Conservation (phyloP, 2,113 vertebrate genomes). For the Aegotheles bennettii region DNA sequence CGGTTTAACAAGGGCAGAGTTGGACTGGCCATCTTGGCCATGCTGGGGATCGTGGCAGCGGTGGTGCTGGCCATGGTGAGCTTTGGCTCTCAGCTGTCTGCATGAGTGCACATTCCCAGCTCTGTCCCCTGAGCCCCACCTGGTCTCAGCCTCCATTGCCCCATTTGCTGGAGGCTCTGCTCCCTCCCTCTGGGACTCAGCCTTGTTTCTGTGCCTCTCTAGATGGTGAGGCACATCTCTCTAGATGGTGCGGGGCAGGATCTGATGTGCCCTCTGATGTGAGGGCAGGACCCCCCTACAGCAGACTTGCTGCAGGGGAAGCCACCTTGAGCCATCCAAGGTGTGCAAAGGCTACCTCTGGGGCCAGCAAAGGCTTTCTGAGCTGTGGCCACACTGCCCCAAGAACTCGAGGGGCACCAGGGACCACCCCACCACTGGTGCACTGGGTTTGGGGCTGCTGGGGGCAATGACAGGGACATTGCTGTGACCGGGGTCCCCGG, state of each 20-base stretch:
- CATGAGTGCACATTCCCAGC: background rate
- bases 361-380: background rate
- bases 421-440: background rate
- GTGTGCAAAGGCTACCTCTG: background rate
- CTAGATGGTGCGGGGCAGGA: background rate
- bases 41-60: slow-evolving; percentile 68
- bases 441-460: background rate
- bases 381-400: background rate
- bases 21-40: slow-evolving; percentile 49
- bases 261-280: accelerated
- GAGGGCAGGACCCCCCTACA: background rate
- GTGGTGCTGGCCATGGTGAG: slow-evolving; percentile 67
- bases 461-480: background rate
- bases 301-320: background rate
- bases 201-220: background rate
- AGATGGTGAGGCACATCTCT: background rate
- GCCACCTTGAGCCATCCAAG: background rate
- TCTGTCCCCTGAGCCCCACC: background rate
- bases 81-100: background rate
- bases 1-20: slow-evolving; percentile 60
- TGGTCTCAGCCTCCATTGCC: background rate
- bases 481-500: background rate
- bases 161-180: accelerated
- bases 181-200: background rate
- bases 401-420: accelerated